Evolutionary conservation across 1,140 invertebrate species (phyloP).

Genomic region (Sipha flava): DNA sequence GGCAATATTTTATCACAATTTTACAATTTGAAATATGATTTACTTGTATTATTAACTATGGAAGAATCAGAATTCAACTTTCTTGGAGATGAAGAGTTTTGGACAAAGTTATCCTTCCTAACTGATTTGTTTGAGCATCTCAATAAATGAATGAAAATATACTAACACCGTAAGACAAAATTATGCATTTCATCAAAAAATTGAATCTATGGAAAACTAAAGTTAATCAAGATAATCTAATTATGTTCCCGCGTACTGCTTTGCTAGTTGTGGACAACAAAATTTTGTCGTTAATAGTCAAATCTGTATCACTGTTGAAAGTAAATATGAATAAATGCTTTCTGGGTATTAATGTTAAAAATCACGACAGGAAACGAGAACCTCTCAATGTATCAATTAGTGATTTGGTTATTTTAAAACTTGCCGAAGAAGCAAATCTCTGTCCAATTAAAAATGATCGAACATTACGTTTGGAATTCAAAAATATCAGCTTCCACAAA

Average conservation of each 20-base stretch:
- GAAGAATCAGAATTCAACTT: too few species aligned
- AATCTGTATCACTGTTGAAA: neutral
- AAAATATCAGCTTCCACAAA: neutral
- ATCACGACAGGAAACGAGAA: neutral
- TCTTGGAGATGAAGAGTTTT: too few species aligned
- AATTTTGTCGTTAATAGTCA: neutral
- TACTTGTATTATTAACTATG: too few species aligned
- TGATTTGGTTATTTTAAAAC: neutral
- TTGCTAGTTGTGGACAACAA: neutral
- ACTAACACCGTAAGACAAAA: neutral
- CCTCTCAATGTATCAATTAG: neutral
- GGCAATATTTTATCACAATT: too few species aligned
- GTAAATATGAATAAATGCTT: neutral
- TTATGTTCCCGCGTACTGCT: too few species aligned
- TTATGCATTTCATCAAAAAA: too few species aligned
- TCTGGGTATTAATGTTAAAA: neutral
- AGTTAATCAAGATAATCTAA: too few species aligned
- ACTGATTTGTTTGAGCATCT: neutral
- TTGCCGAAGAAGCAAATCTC: neutral
- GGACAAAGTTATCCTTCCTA: neutral
- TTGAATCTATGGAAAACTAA: too few species aligned
- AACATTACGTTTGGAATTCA: neutral
- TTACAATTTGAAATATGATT: too few species aligned
- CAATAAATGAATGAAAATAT: neutral
- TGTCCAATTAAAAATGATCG: neutral